phyloP scores from a whole-genome alignment of 2,888 invertebrate genomes.

The Ophion slaviceki region DNA sequence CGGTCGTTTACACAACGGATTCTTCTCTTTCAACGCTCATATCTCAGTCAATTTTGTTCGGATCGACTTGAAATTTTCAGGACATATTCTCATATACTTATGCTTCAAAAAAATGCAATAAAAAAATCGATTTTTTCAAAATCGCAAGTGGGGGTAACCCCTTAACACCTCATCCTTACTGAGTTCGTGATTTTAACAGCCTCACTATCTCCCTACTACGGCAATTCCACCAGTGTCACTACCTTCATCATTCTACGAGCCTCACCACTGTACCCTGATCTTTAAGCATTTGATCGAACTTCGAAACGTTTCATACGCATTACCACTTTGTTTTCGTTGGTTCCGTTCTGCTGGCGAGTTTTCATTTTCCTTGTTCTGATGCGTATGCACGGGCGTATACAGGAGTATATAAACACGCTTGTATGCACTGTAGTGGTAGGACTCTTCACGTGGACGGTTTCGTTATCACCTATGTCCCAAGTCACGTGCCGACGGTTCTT shows the following conservation, averaged over 20 bases:
- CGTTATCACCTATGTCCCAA: conserved; percentile 11
- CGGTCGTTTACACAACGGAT: too few relatives aligned
- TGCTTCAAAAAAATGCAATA: too few relatives aligned
- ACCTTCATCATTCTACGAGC: background rate
- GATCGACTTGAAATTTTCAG: too few relatives aligned
- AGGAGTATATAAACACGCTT: background rate
- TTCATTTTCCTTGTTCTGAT: background rate
- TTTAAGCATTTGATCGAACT: background rate
- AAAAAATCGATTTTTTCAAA: too few relatives aligned
- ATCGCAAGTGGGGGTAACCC: too few relatives aligned
- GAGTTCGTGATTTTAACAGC: background rate
- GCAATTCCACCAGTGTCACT: conserved; percentile 1
- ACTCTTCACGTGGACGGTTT: background rate
- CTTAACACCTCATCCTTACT: background rate
- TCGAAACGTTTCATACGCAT: background rate
- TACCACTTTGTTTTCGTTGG: background rate
- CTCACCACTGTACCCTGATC: background rate
- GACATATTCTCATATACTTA: too few relatives aligned
- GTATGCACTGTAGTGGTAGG: conserved; percentile 1
- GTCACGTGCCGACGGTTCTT: conserved; percentile 53
- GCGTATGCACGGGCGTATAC: background rate
- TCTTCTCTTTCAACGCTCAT: too few relatives aligned
- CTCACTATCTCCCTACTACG: background rate
- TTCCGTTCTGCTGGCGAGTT: background rate
- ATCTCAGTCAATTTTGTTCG: too few relatives aligned